phyloP scores from a whole-genome alignment of 2,113 vertebrate genomes.

The Holacanthus passer region DNA sequence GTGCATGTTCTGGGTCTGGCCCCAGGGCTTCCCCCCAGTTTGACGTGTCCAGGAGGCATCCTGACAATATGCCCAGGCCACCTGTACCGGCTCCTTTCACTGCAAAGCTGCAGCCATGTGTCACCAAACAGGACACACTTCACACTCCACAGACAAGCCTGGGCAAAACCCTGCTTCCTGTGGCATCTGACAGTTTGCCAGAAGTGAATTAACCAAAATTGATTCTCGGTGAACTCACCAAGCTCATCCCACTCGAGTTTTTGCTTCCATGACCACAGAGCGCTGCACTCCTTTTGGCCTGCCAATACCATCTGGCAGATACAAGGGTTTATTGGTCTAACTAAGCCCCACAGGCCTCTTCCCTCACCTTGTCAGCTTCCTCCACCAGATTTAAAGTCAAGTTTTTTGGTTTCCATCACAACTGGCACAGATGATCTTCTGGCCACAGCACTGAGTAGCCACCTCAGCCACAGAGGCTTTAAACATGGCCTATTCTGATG shows the following conservation, averaged over 20 bases:
- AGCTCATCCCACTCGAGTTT: background rate
- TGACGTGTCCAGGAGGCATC: background rate
- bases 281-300: background rate
- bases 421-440: background rate
- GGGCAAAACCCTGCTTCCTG: background rate
- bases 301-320: conserved; percentile 17
- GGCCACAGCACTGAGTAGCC: background rate
- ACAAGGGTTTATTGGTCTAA: background rate
- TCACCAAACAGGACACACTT: conserved; percentile 9
- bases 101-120: background rate
- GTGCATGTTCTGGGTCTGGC: background rate
- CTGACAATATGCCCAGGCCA: background rate
- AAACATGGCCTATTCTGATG: background rate
- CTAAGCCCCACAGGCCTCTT: background rate
- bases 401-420: conserved; percentile 2
- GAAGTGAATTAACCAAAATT: background rate
- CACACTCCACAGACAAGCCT: background rate
- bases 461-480: conserved; percentile 1
- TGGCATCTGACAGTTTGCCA: background rate
- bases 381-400: too few species aligned
- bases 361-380: background rate
- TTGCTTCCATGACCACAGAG: background rate
- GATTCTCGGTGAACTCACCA: background rate
- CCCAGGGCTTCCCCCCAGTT: background rate
- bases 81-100: background rate